Evolutionary conservation across 92 coral and sea anemone genomes (phyloP), one percentile per base, ranked within the genome.

Genomic region (Bergia puertoricense): DNA sequence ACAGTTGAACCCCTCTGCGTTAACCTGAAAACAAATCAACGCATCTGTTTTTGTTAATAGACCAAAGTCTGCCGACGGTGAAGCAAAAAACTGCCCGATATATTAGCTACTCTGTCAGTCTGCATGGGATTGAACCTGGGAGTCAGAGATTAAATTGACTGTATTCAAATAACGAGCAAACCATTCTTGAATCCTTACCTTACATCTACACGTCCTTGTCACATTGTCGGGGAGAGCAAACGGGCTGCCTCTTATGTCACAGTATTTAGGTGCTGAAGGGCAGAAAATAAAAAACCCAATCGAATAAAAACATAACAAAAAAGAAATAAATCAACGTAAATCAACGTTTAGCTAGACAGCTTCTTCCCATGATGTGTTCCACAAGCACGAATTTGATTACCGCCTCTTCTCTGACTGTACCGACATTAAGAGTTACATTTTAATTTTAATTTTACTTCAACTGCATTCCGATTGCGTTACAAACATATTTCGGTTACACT

Each of bases 1-100:
- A 71, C 98, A 96, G 46, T 86, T 90, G 79, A 76, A 92, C 22
- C 98, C 98, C 68, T 81, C 74, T 23, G 90, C 98, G 77, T 96
- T 90, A 15, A 87, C 46, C 98, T 96, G 82, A 48, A 68, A 6
- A 88, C 42, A 30, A 76, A 45, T 11, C 65, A 43, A 48, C 46
- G 6, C 13, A 40, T 16, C 10, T 54, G 14, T 54, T 11, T 54
- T 54, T 54, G 59, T 54, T 13, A 54, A 54, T 48, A 30, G 30
- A 30, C 30, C 30, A 30, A 30, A 30, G 30, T 30, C 30, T 30
- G 30, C 30, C 30, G 30, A 30, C 30, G 30, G 30, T 30, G 30
- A 30, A 30, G 30, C 30, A 30, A 30, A 30, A 30, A 30, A 30
- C 30, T 30, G 30, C 30, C 30, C 30, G 30, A 30, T 30, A 30